These are phyloP conservation scores for Silvanus unidentatus DNA, from an alignment of 2,888 invertebrate genomes.

Conservation along the genomic window DNA sequence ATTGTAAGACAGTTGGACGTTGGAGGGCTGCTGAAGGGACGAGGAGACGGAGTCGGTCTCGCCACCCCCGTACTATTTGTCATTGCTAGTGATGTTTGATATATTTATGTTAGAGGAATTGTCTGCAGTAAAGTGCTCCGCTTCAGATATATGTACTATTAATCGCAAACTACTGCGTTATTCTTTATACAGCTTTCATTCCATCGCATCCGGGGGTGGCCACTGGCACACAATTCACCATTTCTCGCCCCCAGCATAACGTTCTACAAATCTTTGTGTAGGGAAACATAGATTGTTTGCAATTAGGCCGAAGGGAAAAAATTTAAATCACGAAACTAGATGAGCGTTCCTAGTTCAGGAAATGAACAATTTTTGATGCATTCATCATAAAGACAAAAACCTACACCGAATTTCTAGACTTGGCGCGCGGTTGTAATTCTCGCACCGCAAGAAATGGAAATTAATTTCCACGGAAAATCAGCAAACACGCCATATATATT, in stretches of 20 bases:
- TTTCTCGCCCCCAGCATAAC: too few species aligned
- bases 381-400: too few species aligned
- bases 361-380: too few species aligned
- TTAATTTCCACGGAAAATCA: conserved; percentile 12
- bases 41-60: conserved; percentile 14
- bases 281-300: too few species aligned
- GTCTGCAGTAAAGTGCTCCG: conserved; percentile 41
- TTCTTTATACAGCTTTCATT: conserved; percentile 1
- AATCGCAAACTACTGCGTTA: conserved; percentile 30
- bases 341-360: too few species aligned
- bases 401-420: too few species aligned
- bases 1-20: conserved; percentile 15
- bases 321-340: too few species aligned
- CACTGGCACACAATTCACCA: too few species aligned
- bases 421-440: conserved; percentile 1
- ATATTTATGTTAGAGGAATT: conserved; percentile 44
- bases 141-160: conserved; percentile 31
- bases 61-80: conserved; percentile 42
- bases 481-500: conserved; percentile 9
- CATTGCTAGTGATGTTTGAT: conserved; percentile 45
- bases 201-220: conserved; percentile 8
- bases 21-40: conserved; percentile 13
- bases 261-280: too few species aligned
- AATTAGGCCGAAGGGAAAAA: too few species aligned
- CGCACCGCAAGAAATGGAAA: conserved; percentile 8